A percentile compares a stretch with the other conserved stretches of the same genome.
phyloP scores from a whole-genome alignment of 2,797 vertebrate genomes.

The Hafferia zeledoni region DNA sequence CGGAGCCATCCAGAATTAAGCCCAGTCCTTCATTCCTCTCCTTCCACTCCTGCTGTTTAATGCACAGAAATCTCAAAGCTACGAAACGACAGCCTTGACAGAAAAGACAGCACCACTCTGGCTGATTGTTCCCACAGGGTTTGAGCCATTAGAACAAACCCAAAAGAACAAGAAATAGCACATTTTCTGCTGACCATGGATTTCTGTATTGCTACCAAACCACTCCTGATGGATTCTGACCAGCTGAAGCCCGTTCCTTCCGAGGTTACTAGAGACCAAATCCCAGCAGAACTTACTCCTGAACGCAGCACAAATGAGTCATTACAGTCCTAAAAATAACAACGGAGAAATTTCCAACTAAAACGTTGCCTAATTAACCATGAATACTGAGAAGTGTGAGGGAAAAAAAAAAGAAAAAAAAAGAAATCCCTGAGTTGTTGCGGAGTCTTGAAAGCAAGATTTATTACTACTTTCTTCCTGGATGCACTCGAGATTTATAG shows the following conservation, averaged over 20 bases:
- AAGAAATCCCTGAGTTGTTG: neutral
- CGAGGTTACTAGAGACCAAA: conserved; percentile 40
- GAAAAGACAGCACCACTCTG: neutral
- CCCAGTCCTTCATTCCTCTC: neutral
- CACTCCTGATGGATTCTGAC: rapidly evolving
- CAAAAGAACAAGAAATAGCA: neutral
- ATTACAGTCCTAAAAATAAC: conserved; percentile 55
- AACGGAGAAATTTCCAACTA: conserved; percentile 37
- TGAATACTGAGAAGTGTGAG: neutral
- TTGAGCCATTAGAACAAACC: neutral
- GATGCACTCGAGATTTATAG: neutral
- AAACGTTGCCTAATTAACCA: conserved; percentile 47
- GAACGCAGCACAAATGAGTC: conserved; percentile 23
- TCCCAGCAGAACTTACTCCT: neutral
- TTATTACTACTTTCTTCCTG: neutral
- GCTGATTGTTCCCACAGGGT: neutral
- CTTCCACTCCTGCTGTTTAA: neutral
- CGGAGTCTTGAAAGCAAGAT: neutral
- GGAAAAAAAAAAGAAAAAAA: no score
- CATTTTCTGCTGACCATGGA: neutral
- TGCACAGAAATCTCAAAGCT: neutral
- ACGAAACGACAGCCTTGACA: neutral
- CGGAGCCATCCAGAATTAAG: neutral
- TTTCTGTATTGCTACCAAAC: neutral
- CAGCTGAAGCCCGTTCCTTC: neutral